phyloP scores from a whole-genome alignment of 2,797 vertebrate genomes.

The Geotrypetes seraphini region DNA sequence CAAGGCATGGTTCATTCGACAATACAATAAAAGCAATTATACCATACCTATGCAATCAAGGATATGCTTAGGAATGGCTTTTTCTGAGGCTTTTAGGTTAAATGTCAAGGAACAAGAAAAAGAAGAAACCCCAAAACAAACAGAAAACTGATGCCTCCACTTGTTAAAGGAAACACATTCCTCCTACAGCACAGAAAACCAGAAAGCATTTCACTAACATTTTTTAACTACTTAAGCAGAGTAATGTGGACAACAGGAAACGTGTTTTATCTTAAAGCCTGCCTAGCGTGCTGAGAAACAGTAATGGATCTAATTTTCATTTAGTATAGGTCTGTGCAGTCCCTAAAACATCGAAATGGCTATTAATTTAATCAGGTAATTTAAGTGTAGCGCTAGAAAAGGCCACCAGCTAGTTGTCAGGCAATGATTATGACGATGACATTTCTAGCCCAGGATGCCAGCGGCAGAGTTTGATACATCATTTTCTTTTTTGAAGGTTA shows the following conservation, averaged over 20 bases:
- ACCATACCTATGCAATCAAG: no score
- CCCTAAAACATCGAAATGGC: slow-evolving; percentile 91
- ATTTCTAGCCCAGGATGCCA: slow-evolving; percentile 96
- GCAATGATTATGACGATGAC: slow-evolving; percentile 93
- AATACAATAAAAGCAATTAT: no score
- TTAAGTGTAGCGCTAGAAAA: slow-evolving; percentile 78
- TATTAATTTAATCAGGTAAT: slow-evolving; percentile 98
- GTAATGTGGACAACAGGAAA: slow-evolving; percentile 60
- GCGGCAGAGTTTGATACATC: slow-evolving; percentile 96
- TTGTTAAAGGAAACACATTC: slow-evolving; percentile 40
- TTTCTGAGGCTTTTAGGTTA: no score
- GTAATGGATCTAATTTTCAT: slow-evolving; percentile 74
- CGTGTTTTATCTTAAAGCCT: slow-evolving; percentile 67
- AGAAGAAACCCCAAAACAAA: slow-evolving; percentile 20
- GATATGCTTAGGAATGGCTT: no score
- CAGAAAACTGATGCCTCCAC: slow-evolving; percentile 12
- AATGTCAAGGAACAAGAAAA: no score
- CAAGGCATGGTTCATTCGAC: no score
- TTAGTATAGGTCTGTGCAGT: slow-evolving; percentile 75
- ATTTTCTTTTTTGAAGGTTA: slow-evolving; percentile 99
- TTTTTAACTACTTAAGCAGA: slow-evolving; percentile 67
- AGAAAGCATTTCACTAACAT: slow-evolving; percentile 55
- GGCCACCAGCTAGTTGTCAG: slow-evolving; percentile 88
- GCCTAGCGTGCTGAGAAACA: slow-evolving; percentile 61
- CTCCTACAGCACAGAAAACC: slow-evolving; percentile 44